Evolutionary conservation across 2,888 invertebrate genomes (phyloP).

Genomic region (Chymomyza procnemis): DNA sequence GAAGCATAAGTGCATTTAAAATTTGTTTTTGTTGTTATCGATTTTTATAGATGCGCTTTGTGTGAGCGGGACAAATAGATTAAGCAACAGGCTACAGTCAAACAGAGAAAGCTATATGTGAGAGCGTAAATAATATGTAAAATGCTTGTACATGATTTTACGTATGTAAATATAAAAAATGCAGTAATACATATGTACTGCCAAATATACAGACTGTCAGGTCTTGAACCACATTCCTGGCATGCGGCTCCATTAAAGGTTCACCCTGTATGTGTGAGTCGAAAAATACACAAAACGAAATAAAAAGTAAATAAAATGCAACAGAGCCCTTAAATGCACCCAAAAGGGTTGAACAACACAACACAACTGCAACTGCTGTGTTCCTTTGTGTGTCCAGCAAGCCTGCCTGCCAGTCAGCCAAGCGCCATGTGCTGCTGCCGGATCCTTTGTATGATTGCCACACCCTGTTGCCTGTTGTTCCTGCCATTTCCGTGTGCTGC

Average conservation of each 20-base stretch:
- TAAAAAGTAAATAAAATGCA: slow-evolving; percentile 15
- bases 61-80: background rate
- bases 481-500: background rate
- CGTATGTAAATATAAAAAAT: slow-evolving; percentile 58
- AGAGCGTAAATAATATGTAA: background rate
- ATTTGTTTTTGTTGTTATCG: slow-evolving; percentile 59
- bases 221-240: background rate
- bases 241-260: background rate
- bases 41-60: slow-evolving; percentile 41
- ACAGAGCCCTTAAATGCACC: slow-evolving; percentile 34
- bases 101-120: slow-evolving; percentile 16
- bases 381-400: background rate
- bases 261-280: slow-evolving; percentile 10
- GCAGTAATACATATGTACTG: slow-evolving; percentile 36
- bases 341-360: slow-evolving; percentile 21
- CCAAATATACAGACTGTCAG: background rate
- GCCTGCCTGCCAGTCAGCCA: background rate
- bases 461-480: background rate
- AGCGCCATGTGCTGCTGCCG: background rate
- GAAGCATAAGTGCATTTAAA: slow-evolving; percentile 51
- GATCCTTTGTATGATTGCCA: background rate
- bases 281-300: slow-evolving; percentile 6
- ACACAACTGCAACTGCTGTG: background rate
- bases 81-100: slow-evolving; percentile 15
- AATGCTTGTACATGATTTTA: slow-evolving; percentile 3